phyloP scores from a whole-genome alignment of 1,140 invertebrate species.

The Pseudomyrmex dendroicus region DNA sequence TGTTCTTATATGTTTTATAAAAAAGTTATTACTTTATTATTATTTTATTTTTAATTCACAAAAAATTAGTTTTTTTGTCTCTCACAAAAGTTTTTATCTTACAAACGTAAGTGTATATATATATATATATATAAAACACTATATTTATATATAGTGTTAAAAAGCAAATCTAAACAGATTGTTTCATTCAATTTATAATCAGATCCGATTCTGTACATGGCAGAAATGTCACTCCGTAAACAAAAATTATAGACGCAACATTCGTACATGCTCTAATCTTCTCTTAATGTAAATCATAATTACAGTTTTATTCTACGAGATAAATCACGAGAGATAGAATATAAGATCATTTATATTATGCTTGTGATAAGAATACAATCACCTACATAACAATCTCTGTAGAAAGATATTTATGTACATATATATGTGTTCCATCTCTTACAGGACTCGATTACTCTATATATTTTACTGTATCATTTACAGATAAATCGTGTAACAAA shows the following conservation, averaged over 20 bases:
- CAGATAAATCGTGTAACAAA: conserved; percentile 17
- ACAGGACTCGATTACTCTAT: not conserved
- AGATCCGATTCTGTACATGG: not conserved
- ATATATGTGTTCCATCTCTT: not conserved
- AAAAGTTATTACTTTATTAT: too few species aligned
- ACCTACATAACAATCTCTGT: not conserved
- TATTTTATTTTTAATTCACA: too few species aligned
- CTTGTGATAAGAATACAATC: too few species aligned
- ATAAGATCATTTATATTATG: not conserved
- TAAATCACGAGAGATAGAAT: not conserved
- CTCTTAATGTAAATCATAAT: not conserved
- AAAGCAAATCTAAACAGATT: not conserved
- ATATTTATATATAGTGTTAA: not conserved
- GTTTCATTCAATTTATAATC: not conserved
- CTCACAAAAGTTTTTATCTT: too few species aligned
- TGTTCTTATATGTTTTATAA: too few species aligned
- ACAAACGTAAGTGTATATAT: too few species aligned
- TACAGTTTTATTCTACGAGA: not conserved
- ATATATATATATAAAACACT: too few species aligned
- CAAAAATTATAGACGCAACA: conserved; percentile 1
- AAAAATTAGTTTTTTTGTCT: not conserved
- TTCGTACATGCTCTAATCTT: not conserved
- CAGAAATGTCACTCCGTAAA: not conserved
- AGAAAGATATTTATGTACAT: not conserved
- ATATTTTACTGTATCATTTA: not conserved